Percentiles rank a stretch among this genome's conserved stretches.
Evolutionary conservation across 2,113 vertebrate genomes (phyloP).

Genomic region (Phalacrocorax aristotelis): DNA sequence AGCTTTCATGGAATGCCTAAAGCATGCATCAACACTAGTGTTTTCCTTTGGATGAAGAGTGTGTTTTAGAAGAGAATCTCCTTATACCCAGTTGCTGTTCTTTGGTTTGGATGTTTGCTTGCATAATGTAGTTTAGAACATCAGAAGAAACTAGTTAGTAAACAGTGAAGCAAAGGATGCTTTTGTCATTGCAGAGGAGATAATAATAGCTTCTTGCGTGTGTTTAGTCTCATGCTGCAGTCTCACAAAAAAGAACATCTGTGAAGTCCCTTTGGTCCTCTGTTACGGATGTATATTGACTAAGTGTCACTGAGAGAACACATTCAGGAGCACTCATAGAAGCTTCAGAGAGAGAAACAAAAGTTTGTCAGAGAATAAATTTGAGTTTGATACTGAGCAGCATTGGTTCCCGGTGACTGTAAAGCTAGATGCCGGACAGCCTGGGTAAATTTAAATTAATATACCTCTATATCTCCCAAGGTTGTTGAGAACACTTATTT

Average conservation of each 20-base stretch:
- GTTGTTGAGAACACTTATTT: background rate
- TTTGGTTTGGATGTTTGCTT: background rate
- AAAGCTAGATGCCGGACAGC: background rate
- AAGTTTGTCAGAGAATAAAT: background rate
- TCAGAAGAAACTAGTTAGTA: background rate
- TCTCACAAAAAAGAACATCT: background rate
- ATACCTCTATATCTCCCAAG: background rate
- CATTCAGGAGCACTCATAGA: background rate
- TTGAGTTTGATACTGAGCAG: background rate
- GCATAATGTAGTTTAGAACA: background rate
- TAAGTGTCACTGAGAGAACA: background rate
- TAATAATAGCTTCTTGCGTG: background rate
- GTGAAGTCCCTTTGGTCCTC: background rate
- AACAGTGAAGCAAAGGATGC: background rate
- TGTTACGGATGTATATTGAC: background rate
- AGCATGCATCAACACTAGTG: background rate
- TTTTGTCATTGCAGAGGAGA: background rate
- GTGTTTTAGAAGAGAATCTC: background rate
- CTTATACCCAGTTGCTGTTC: background rate
- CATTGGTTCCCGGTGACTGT: rapidly evolving
- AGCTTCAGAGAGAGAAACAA: background rate
- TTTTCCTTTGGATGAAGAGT: background rate
- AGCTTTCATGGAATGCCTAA: background rate
- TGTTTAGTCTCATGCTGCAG: background rate
- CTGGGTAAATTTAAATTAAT: background rate